These are phyloP conservation scores for Atta colombica DNA, from an alignment of 1,140 invertebrate species.

Conservation along the genomic window DNA sequence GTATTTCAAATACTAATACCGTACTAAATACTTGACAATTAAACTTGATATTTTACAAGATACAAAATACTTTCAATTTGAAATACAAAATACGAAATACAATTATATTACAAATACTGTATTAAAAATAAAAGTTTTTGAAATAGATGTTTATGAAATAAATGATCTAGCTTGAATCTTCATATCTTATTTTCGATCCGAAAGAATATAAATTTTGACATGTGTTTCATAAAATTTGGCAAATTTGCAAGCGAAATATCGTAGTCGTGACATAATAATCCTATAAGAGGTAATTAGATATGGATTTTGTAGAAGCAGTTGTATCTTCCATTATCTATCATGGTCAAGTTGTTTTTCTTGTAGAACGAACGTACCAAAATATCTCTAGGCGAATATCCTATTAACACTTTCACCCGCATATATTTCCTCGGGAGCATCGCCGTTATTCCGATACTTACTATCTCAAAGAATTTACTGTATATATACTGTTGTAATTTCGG, in stretches of 20 bases:
- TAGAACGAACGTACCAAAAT: conserved; percentile 32
- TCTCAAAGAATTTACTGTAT: conserved; percentile 65
- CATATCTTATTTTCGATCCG: background rate
- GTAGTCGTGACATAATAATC: background rate
- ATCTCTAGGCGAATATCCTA: conserved; percentile 62
- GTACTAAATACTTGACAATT: background rate
- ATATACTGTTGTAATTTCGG: conserved; percentile 7
- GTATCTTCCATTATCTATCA: background rate
- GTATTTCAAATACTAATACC: no score
- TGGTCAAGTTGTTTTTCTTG: conserved; percentile 31
- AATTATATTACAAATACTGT: no score
- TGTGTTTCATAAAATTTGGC: background rate
- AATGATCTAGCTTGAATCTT: background rate
- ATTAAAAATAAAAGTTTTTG: no score
- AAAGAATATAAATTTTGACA: background rate
- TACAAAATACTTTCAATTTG: no score
- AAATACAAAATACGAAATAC: no score
- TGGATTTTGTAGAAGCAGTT: background rate
- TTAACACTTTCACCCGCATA: conserved; percentile 80
- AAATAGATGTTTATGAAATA: no score
- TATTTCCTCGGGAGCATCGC: conserved; percentile 76
- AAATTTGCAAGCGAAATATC: background rate
- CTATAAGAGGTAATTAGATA: background rate
- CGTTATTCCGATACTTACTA: conserved; percentile 72
- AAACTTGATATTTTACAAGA: background rate